Conservation (phyloP, 2,888 invertebrate species). For the Notocelia uddmanniana region DNA sequence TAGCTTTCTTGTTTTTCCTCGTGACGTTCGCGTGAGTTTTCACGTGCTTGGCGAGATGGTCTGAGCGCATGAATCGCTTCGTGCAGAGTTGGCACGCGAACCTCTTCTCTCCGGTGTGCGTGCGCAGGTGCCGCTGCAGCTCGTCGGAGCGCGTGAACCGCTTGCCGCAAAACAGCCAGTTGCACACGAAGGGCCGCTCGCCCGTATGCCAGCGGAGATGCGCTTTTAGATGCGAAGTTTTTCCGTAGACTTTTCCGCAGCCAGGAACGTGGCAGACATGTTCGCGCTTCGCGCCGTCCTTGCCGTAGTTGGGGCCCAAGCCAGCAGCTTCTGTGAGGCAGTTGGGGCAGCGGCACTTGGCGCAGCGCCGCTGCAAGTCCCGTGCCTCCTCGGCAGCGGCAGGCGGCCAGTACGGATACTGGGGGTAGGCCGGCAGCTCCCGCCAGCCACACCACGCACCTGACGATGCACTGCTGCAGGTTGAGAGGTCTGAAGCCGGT, state of each 20-base stretch:
- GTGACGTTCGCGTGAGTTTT: conserved; percentile 93
- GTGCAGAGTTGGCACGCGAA: conserved; percentile 95
- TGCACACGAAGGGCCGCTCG: conserved; percentile 95
- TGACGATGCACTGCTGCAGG: conserved; percentile 79
- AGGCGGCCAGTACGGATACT: conserved; percentile 81
- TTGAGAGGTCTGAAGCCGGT: conserved; percentile 76
- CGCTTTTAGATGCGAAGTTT: conserved; percentile 97
- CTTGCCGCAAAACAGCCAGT: conserved; percentile 96
- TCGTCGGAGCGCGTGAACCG: conserved; percentile 97
- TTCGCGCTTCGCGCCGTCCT: conserved; percentile 91
- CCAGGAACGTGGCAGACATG: conserved; percentile 95
- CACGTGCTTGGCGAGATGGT: conserved; percentile 96
- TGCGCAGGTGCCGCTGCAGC: conserved; percentile 94
- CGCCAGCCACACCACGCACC: conserved; percentile 80
- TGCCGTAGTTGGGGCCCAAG: conserved; percentile 90
- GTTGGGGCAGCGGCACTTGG: conserved; percentile 93
- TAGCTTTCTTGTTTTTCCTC: conserved; percentile 78
- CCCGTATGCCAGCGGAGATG: conserved; percentile 97
- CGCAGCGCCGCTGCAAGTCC: conserved; percentile 89
- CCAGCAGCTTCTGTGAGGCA: conserved; percentile 92
- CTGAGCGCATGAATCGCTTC: conserved; percentile 96
- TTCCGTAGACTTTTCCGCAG: conserved; percentile 95
- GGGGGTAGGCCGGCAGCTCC: conserved; percentile 75
- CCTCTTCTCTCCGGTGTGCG: conserved; percentile 95
- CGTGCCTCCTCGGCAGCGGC: conserved; percentile 76